Percentiles rank a stretch among this genome's conserved stretches.
phyloP scores from a whole-genome alignment of 92 coral and sea anemone genomes.

The Bergia puertoricense region DNA sequence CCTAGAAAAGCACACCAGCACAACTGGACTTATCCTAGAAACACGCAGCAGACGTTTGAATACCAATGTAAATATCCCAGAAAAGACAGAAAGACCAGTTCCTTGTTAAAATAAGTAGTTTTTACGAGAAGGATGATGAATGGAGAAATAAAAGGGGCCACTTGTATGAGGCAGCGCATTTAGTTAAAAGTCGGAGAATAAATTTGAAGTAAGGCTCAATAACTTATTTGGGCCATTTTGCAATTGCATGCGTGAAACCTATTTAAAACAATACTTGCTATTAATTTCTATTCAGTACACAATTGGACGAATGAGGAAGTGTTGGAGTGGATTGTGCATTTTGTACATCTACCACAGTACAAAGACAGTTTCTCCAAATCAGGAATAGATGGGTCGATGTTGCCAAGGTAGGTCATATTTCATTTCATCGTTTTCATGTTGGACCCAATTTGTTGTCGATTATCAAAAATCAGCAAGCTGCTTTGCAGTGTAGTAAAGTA shows the following conservation, averaged over 20 bases:
- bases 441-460: not conserved
- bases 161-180: no score
- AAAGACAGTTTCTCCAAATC: slow-evolving; percentile 59
- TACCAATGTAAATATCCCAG: no score
- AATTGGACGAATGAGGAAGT: slow-evolving; percentile 87
- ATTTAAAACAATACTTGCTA: not conserved
- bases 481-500: not conserved
- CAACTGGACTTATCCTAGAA: no score
- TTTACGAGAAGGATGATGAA: no score
- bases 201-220: no score
- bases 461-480: not conserved
- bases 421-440: not conserved
- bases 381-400: slow-evolving; percentile 72
- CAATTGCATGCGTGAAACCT: not conserved
- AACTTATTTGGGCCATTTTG: not conserved
- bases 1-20: no score
- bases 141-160: no score
- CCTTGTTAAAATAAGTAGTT: no score
- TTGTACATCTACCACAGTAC: slow-evolving; percentile 90
- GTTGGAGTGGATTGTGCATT: slow-evolving; percentile 75
- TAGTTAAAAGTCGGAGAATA: no score
- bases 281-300: slow-evolving; percentile 55
- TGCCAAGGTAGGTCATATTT: slow-evolving; percentile 73
- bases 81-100: no score
- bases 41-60: no score